phyloP scores from a whole-genome alignment of 2,888 invertebrate species.

The Dioctria rufipes region DNA sequence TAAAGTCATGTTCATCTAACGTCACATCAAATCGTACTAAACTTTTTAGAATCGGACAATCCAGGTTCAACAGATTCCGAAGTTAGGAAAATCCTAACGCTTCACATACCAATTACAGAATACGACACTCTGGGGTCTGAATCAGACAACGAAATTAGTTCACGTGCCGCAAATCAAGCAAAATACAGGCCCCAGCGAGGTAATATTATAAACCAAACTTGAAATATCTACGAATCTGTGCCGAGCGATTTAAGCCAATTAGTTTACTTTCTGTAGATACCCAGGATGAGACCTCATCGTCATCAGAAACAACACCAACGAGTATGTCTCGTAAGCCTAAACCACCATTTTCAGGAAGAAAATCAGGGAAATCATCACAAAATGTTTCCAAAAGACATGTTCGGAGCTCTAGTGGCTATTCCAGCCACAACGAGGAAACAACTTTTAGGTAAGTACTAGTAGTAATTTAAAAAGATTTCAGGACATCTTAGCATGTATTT shows the following conservation, averaged over 20 bases:
- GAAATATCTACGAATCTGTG: background rate
- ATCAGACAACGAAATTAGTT: slow-evolving; percentile 84
- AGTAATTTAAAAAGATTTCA: slow-evolving; percentile 12
- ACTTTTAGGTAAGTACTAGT: slow-evolving; percentile 79
- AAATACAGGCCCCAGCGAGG: slow-evolving; percentile 71
- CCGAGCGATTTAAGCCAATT: slow-evolving; percentile 53
- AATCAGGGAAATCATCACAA: slow-evolving; percentile 75
- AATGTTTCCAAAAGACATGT: slow-evolving; percentile 79
- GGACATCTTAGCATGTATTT: background rate
- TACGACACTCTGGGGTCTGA: slow-evolving; percentile 88
- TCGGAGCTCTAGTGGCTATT: slow-evolving; percentile 85
- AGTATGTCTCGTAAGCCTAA: slow-evolving; percentile 80
- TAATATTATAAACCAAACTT: slow-evolving; percentile 59
- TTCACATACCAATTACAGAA: slow-evolving; percentile 94
- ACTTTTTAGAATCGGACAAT: slow-evolving; percentile 89
- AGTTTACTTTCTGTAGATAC: slow-evolving; percentile 72
- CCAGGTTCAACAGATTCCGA: slow-evolving; percentile 95
- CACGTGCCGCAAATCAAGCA: slow-evolving; percentile 74
- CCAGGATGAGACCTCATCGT: slow-evolving; percentile 84
- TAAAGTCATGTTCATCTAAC: slow-evolving; percentile 56
- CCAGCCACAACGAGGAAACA: slow-evolving; percentile 88
- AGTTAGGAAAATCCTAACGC: slow-evolving; percentile 93
- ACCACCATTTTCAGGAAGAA: slow-evolving; percentile 80
- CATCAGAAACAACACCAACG: slow-evolving; percentile 83
- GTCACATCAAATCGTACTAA: slow-evolving; percentile 65